These are phyloP conservation scores for Nysson spinosus DNA, from an alignment of 2,888 invertebrate genomes.

Conservation along the genomic window DNA sequence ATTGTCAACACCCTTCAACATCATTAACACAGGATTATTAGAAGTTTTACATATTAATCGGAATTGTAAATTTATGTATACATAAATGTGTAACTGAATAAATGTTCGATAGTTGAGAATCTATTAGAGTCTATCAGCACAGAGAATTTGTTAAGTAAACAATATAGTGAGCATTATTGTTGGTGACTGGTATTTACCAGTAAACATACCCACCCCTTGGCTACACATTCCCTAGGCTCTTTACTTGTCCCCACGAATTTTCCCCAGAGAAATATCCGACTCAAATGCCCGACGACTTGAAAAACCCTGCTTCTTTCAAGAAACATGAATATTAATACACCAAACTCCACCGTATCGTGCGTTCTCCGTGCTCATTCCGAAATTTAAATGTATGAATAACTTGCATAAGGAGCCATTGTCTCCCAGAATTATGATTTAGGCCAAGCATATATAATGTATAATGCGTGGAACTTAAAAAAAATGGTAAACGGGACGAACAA, in stretches of 20 bases:
- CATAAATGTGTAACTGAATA: too few species aligned
- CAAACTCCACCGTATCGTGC: slow-evolving; percentile 1
- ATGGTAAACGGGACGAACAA: too few species aligned
- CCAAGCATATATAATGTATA: too few species aligned
- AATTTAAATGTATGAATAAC: slow-evolving; percentile 10
- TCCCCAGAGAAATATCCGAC: slow-evolving; percentile 28
- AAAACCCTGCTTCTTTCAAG: slow-evolving; percentile 22
- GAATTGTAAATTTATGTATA: too few species aligned
- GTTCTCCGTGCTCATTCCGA: slow-evolving; percentile 1
- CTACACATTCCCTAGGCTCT: slow-evolving; percentile 25
- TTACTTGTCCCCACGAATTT: slow-evolving; percentile 19
- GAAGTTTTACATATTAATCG: too few species aligned
- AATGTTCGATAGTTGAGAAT: too few species aligned
- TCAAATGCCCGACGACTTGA: slow-evolving; percentile 20
- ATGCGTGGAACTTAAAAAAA: too few species aligned
- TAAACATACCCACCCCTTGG: slow-evolving; percentile 26
- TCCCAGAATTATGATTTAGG: neutral
- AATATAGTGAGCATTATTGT: slow-evolving; percentile 8
- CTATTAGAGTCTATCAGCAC: too few species aligned
- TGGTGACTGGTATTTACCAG: slow-evolving; percentile 28
- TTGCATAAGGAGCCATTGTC: neutral
- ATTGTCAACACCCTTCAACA: too few species aligned
- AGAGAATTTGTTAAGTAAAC: too few species aligned
- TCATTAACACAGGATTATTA: too few species aligned
- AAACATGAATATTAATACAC: slow-evolving; percentile 35